phyloP scores from a whole-genome alignment of 2,113 vertebrate species.

The Syngnathoides biaculeatus region DNA sequence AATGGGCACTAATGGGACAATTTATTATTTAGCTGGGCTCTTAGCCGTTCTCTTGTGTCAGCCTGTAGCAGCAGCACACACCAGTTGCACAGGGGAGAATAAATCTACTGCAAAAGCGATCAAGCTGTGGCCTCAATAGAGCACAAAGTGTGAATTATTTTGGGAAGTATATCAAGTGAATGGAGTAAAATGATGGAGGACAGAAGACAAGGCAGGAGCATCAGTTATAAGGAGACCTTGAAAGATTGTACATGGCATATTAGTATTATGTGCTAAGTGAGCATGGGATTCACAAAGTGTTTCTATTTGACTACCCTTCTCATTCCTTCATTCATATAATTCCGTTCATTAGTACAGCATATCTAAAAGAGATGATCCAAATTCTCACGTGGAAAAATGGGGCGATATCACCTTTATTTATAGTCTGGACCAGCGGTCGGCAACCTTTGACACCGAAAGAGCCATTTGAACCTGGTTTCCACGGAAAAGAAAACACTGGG shows the following conservation, averaged over 20 bases:
- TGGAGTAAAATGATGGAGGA: constrained; percentile 15
- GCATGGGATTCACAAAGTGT: constrained; percentile 1
- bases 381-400: background rate
- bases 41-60: background rate
- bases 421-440: no score
- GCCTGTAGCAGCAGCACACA: background rate
- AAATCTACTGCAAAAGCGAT: constrained; percentile 16
- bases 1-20: background rate
- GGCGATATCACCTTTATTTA: background rate
- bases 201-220: background rate
- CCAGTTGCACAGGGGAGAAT: background rate
- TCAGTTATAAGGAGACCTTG: constrained; percentile 7
- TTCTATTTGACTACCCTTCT: background rate
- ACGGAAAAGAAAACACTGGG: no score
- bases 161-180: constrained; percentile 40
- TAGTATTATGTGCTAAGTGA: background rate
- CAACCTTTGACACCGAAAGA: no score
- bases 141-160: constrained; percentile 29
- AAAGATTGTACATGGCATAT: background rate
- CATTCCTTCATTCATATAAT: background rate
- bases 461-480: no score
- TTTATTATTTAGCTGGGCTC: background rate
- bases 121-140: constrained; percentile 37
- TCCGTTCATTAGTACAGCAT: background rate
- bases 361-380: background rate